Percentiles rank a stretch among this genome's conserved stretches.
These are phyloP conservation scores for Lates calcarifer DNA, from an alignment of 2,113 vertebrate species.

Conservation along the genomic window DNA sequence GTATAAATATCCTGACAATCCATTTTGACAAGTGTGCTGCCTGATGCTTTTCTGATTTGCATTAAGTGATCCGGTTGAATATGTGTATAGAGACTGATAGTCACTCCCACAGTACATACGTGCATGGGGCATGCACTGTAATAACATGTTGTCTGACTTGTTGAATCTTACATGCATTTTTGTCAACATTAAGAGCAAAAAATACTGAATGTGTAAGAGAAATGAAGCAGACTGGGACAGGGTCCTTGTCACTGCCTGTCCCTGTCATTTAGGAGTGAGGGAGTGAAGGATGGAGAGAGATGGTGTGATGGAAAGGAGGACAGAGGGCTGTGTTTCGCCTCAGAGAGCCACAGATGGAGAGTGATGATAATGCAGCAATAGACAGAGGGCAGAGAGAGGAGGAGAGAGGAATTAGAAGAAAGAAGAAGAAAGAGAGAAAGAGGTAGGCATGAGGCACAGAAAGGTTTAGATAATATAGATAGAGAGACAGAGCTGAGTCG, in stretches of 20 bases:
- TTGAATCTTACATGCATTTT: background rate
- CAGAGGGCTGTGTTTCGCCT: conserved; percentile 62
- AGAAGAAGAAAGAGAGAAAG: conserved; percentile 15
- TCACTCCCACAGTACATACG: background rate
- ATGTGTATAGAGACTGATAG: background rate
- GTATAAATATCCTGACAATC: background rate
- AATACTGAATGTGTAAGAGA: conserved; percentile 12
- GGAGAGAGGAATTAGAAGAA: background rate
- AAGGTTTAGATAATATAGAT: background rate
- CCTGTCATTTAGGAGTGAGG: conserved; percentile 52
- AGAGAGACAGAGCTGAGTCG: conserved; percentile 20
- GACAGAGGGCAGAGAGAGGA: conserved; percentile 54
- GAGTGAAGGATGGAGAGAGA: conserved; percentile 53
- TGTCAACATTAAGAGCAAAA: background rate
- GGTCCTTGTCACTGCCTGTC: conserved; percentile 54
- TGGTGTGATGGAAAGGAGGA: conserved; percentile 68
- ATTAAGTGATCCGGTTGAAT: background rate
- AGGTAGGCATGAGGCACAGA: background rate
- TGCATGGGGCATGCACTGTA: background rate
- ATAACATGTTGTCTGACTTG: background rate
- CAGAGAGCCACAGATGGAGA: conserved; percentile 72
- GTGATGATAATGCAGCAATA: conserved; percentile 68
- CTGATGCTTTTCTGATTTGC: background rate
- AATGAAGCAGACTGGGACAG: conserved; percentile 24
- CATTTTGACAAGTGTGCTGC: background rate